phyloP scores from a whole-genome alignment of 2,888 invertebrate species.

The Erebia ligea region DNA sequence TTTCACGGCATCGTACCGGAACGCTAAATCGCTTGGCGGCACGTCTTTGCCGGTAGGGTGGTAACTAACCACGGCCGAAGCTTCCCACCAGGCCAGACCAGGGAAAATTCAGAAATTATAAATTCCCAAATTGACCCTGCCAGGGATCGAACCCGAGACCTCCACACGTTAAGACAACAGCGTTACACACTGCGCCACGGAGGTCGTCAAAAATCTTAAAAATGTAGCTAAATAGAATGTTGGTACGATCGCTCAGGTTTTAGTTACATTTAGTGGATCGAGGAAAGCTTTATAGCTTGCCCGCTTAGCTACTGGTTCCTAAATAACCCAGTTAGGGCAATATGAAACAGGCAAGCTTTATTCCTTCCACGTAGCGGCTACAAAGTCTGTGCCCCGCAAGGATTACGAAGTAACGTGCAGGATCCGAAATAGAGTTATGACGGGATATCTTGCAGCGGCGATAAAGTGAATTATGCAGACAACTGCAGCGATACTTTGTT shows the following conservation, averaged over 20 bases:
- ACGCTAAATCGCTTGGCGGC: too few species aligned
- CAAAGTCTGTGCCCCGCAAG: constrained; percentile 29
- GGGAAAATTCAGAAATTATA: too few species aligned
- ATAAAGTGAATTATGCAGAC: constrained; percentile 81
- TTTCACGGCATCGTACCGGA: too few species aligned
- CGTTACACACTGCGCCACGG: too few species aligned
- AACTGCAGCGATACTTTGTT: constrained; percentile 78
- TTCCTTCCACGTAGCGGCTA: constrained; percentile 23
- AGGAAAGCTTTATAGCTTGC: not conserved
- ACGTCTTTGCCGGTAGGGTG: too few species aligned
- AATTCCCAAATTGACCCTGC: too few species aligned
- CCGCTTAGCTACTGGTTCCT: constrained; percentile 3
- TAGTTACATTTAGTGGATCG: not conserved
- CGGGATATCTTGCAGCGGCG: constrained; percentile 59
- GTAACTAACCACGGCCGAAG: too few species aligned
- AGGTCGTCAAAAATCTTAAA: too few species aligned
- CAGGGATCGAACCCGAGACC: too few species aligned
- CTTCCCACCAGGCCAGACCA: too few species aligned
- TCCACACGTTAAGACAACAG: too few species aligned
- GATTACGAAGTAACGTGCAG: constrained; percentile 34
- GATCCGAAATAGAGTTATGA: constrained; percentile 59
- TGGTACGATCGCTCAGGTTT: too few species aligned
- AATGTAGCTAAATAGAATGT: not conserved
- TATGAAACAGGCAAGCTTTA: constrained; percentile 17
- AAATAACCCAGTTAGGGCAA: constrained; percentile 10